Evolutionary conservation across 2,797 vertebrate genomes (phyloP).

Genomic region (Phoeniculus purpureus): DNA sequence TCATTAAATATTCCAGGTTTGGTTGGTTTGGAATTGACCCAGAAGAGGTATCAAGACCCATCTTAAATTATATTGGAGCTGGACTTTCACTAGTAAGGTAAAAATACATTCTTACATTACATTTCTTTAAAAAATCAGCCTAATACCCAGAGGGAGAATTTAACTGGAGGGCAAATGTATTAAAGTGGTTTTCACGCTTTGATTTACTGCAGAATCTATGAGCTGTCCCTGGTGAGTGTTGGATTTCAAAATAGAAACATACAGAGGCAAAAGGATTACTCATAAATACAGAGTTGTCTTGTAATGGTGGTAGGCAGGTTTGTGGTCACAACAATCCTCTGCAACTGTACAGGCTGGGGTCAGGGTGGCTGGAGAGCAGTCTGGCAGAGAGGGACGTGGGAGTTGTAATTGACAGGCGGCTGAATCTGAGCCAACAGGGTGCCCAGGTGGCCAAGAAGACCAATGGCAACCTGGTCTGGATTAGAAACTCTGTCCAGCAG

Average conservation of each 20-base stretch:
- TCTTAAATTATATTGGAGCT: conserved; percentile 88
- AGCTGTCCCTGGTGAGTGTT: background rate
- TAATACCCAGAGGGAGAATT: background rate
- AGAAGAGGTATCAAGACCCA: conserved; percentile 83
- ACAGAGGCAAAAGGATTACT: background rate
- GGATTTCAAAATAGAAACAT: background rate
- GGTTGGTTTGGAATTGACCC: conserved; percentile 90
- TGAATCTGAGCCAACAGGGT: too few relatives aligned
- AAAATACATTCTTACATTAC: background rate
- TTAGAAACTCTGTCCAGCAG: too few relatives aligned
- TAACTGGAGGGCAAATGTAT: background rate
- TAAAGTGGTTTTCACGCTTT: background rate
- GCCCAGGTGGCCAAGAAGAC: too few relatives aligned
- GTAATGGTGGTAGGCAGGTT: too few relatives aligned
- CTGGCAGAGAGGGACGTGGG: too few relatives aligned
- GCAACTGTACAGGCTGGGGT: too few relatives aligned
- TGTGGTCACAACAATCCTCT: too few relatives aligned
- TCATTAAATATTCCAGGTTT: conserved; percentile 80
- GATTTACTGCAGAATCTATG: background rate
- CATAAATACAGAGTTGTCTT: background rate
- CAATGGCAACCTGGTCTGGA: too few relatives aligned
- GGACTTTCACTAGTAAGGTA: conserved; percentile 90
- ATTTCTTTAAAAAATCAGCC: background rate
- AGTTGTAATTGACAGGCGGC: too few relatives aligned
- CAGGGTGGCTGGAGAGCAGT: too few relatives aligned